A percentile compares a stretch with the other conserved stretches of the same genome.
phyloP scores from a whole-genome alignment of 2,113 vertebrate species.

The Microtus richardsoni region DNA sequence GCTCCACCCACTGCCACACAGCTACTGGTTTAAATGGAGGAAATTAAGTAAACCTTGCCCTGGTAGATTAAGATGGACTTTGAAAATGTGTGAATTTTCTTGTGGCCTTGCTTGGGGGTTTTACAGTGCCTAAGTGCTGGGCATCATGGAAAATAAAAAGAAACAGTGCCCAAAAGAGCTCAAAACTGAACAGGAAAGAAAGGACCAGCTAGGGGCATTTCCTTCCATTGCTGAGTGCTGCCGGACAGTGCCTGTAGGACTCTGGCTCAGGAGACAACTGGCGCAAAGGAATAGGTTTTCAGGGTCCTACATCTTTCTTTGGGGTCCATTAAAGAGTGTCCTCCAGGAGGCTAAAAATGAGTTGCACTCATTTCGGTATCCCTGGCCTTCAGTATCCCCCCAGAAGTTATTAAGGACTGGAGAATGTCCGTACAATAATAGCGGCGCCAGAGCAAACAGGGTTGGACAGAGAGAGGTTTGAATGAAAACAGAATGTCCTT shows the following conservation, averaged over 20 bases:
- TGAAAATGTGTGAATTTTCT: not conserved
- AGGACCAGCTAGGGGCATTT: not conserved
- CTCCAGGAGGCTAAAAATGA: not conserved
- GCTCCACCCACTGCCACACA: not conserved
- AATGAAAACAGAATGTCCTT: not conserved
- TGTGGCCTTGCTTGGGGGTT: not conserved
- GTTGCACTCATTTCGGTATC: not conserved
- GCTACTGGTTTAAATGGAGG: not conserved
- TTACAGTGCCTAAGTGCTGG: not conserved
- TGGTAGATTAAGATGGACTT: not conserved
- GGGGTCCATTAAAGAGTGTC: not conserved
- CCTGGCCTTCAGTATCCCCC: not conserved
- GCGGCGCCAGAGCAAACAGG: not conserved
- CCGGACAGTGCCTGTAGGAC: not conserved
- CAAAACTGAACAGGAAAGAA: not conserved
- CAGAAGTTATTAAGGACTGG: not conserved
- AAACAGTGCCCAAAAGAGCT: not conserved
- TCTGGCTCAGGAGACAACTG: not conserved
- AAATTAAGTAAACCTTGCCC: not conserved
- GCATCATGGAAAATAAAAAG: not conserved
- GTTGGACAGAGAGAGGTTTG: not conserved
- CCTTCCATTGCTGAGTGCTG: not conserved
- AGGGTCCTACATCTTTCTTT: not conserved
- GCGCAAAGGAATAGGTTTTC: not conserved
- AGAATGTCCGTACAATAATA: not conserved